These are phyloP conservation scores for Aurelia sp. DNA, from an alignment of 30 jellyfish, hydroid and myxozoan species.

Conservation along the genomic window DNA sequence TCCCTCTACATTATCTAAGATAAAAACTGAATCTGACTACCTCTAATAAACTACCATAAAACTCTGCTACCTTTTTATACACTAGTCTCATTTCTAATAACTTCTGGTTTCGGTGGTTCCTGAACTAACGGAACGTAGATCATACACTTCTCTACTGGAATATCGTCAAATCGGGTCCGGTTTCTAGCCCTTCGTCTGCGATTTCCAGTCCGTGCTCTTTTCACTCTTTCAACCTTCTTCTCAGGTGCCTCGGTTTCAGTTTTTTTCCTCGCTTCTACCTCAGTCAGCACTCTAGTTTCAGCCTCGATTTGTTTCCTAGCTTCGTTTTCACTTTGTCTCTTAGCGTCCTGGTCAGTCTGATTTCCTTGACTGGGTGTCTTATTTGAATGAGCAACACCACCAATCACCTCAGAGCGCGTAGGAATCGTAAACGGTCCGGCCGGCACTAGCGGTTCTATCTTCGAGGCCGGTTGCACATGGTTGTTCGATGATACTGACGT, in stretches of 20 bases:
- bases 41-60: too few relatives aligned
- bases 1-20: too few relatives aligned
- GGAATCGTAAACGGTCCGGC: conserved; percentile 64
- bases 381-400: conserved; percentile 49
- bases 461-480: conserved; percentile 1
- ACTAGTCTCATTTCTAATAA: conserved; percentile 82
- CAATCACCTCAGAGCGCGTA: conserved; percentile 48
- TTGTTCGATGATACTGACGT: conserved; percentile 12
- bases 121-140: conserved; percentile 87
- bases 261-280: not conserved
- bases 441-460: conserved; percentile 36
- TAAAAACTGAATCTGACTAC: too few relatives aligned
- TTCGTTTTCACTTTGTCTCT: conserved; percentile 25
- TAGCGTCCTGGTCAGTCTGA: conserved; percentile 37
- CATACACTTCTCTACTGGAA: conserved; percentile 63
- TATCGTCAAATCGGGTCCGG: conserved; percentile 63
- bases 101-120: conserved; percentile 28
- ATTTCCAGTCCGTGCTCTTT: conserved; percentile 9
- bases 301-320: not conserved
- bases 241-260: conserved; percentile 9
- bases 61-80: conserved; percentile 20
- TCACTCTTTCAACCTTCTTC: conserved; percentile 31
- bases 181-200: conserved; percentile 49
- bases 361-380: conserved; percentile 49
- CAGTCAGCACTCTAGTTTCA: not conserved